A percentile compares a stretch with the other conserved stretches of the same genome.
phyloP scores from a whole-genome alignment of 2,113 vertebrate genomes.

The Scophthalmus maximus region DNA sequence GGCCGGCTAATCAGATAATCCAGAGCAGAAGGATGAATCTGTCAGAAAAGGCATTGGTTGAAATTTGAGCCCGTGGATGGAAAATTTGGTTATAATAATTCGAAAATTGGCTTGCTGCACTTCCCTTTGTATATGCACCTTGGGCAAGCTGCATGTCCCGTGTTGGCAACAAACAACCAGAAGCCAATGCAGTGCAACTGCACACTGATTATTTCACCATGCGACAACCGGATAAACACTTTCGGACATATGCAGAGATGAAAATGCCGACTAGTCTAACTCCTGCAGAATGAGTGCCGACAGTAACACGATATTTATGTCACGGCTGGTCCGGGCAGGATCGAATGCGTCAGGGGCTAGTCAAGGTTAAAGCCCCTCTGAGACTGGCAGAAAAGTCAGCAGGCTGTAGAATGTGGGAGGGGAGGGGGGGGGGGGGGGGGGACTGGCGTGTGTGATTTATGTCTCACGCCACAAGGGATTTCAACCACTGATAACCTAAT shows the following conservation, averaged over 20 bases:
- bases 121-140: constrained; percentile 9
- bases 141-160: neutral
- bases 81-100: constrained; percentile 16
- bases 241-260: neutral
- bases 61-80: constrained; percentile 45
- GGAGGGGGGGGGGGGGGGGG: neutral
- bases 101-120: neutral
- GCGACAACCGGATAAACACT: neutral
- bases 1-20: constrained; percentile 37
- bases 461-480: constrained; percentile 77
- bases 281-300: constrained; percentile 34
- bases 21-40: constrained; percentile 19
- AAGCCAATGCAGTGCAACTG: neutral
- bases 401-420: constrained; percentile 49
- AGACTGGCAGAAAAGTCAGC: constrained; percentile 61
- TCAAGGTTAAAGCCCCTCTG: constrained; percentile 62
- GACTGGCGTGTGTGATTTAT: constrained; percentile 81
- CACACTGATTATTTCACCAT: neutral
- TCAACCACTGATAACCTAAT: constrained; percentile 82
- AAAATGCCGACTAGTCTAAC: neutral
- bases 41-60: constrained; percentile 30
- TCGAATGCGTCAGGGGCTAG: constrained; percentile 32
- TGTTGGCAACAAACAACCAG: constrained; percentile 4
- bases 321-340: constrained; percentile 42
- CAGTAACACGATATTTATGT: constrained; percentile 49